Evolutionary conservation across 2,113 vertebrate genomes (phyloP).

Genomic region (Hippolais icterina): DNA sequence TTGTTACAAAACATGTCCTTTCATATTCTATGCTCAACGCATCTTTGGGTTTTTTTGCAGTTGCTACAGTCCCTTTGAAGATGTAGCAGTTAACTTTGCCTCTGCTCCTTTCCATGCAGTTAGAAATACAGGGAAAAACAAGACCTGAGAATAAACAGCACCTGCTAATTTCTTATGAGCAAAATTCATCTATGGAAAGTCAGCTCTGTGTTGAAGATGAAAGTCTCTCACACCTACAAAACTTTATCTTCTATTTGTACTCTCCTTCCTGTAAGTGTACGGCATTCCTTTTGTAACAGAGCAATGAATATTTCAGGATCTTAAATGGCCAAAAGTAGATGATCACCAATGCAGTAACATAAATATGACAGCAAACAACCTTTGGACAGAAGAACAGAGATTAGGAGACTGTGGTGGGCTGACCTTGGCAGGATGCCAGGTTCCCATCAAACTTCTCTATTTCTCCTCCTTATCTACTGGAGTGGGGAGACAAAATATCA

Average conservation of each 20-base stretch:
- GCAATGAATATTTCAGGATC: background rate
- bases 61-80: background rate
- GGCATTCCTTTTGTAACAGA: background rate
- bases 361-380: background rate
- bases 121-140: background rate
- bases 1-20: background rate
- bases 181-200: background rate
- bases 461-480: background rate
- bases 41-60: background rate
- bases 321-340: background rate
- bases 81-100: background rate
- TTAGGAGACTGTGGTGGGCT: background rate
- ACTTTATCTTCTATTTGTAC: background rate
- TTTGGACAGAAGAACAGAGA: background rate
- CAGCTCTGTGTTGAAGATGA: background rate
- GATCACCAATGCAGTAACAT: background rate
- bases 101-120: background rate
- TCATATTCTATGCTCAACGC: fast-evolving
- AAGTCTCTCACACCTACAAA: background rate
- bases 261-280: fast-evolving
- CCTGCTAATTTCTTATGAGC: background rate
- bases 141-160: background rate
- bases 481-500: background rate
- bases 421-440: background rate
- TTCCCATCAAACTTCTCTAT: background rate